Evolutionary conservation across 2,888 invertebrate genomes (phyloP).

Genomic region (Ceratothoa steindachneri): DNA sequence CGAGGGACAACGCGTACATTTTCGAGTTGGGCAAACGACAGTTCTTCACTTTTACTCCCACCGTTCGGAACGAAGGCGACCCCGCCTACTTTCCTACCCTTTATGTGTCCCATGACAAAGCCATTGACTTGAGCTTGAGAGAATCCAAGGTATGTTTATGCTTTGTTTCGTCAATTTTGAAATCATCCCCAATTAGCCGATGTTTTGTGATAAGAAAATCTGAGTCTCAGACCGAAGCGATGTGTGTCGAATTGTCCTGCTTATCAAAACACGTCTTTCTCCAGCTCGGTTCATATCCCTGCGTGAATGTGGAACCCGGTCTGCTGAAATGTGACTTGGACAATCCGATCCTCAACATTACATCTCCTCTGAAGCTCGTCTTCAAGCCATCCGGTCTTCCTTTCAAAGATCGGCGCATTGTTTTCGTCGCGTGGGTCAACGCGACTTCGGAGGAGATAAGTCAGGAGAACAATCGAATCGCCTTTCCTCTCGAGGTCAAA

Average conservation of each 20-base stretch:
- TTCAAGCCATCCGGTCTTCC: constrained; percentile 76
- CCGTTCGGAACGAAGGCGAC: constrained; percentile 73
- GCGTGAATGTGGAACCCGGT: constrained; percentile 22
- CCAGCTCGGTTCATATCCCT: constrained; percentile 49
- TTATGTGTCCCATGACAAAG: constrained; percentile 72
- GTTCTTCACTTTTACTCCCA: constrained; percentile 70
- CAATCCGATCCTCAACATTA: constrained; percentile 73
- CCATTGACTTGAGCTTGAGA: constrained; percentile 71
- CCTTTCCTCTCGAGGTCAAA: constrained; percentile 64
- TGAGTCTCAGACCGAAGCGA: too few relatives aligned
- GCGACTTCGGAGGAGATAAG: constrained; percentile 71
- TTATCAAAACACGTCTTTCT: too few relatives aligned
- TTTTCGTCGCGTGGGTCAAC: constrained; percentile 74
- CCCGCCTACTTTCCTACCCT: constrained; percentile 84
- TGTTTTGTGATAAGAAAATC: too few relatives aligned
- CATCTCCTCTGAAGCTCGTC: constrained; percentile 64
- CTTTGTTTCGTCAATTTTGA: constrained; percentile 1
- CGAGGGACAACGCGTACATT: constrained; percentile 49
- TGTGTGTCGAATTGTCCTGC: too few relatives aligned
- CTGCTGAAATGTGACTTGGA: constrained; percentile 59
- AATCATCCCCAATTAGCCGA: background rate
- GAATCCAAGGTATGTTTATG: constrained; percentile 61
- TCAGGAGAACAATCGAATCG: constrained; percentile 54
- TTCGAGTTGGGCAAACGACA: constrained; percentile 67
- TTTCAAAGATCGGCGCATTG: constrained; percentile 66